A percentile compares a stretch with the other conserved stretches of the same genome.
phyloP scores from a whole-genome alignment of 2,113 vertebrate genomes.

The Chamaetylas fuelleborni region DNA sequence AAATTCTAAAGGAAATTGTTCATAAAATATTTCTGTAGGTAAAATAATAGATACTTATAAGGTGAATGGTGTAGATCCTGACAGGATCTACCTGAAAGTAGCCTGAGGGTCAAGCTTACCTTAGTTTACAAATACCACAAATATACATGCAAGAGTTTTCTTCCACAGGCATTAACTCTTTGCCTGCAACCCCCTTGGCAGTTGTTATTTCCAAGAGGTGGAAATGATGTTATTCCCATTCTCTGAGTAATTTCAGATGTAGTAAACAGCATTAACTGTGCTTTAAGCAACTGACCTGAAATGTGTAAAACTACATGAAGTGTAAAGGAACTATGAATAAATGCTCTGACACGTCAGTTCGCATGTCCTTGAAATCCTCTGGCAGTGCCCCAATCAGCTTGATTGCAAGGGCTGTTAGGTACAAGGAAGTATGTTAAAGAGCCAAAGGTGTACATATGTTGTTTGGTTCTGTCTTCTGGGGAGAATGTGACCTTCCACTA shows the following conservation, averaged over 20 bases:
- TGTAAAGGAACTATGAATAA: background rate
- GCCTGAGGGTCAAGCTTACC: background rate
- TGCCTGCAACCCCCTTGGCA: background rate
- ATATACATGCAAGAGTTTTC: background rate
- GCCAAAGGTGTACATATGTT: background rate
- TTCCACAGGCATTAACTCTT: background rate
- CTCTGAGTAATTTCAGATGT: background rate
- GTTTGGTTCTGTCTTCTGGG: background rate
- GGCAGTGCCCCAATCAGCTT: background rate
- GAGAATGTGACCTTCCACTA: background rate
- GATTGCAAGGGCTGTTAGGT: background rate
- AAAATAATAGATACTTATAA: background rate
- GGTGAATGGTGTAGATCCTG: background rate
- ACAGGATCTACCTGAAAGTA: background rate
- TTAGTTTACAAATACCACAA: background rate
- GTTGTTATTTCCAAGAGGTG: background rate
- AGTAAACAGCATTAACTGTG: background rate
- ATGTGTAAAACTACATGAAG: background rate
- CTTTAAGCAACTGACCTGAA: slow-evolving; percentile 23
- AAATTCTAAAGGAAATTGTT: background rate
- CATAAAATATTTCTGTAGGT: background rate
- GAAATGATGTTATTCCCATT: background rate
- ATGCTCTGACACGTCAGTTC: background rate
- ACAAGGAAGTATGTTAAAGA: background rate
- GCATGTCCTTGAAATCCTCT: background rate